Conservation (phyloP, 1,140 invertebrate genomes). For the Listronotus oregonensis region DNA sequence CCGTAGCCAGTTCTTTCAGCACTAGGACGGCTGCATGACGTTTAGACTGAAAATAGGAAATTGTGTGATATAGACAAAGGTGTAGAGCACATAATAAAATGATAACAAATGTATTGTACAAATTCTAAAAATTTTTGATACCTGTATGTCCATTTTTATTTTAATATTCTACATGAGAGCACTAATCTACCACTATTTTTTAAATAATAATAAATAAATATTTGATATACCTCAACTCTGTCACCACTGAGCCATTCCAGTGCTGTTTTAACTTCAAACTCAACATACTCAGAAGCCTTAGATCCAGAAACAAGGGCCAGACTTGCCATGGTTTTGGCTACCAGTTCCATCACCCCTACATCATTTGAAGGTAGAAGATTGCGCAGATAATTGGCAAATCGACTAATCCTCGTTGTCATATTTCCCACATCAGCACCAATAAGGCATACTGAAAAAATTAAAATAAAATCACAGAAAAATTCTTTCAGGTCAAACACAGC, state of each 20-base stretch:
- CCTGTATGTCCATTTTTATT: too few species aligned
- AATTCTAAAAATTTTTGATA: too few species aligned
- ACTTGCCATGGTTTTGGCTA: slow-evolving; percentile 92
- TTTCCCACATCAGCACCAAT: slow-evolving; percentile 92
- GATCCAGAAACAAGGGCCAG: slow-evolving; percentile 90
- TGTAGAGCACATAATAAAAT: too few species aligned
- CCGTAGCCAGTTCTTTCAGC: slow-evolving; percentile 90
- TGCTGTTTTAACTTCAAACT: slow-evolving; percentile 93
- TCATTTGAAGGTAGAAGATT: slow-evolving; percentile 90
- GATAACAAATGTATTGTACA: too few species aligned
- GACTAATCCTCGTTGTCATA: slow-evolving; percentile 84
- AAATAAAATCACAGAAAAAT: too few species aligned
- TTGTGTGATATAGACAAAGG: not conserved
- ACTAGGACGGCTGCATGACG: slow-evolving; percentile 91
- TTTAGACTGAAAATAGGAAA: slow-evolving; percentile 63
- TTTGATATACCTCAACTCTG: slow-evolving; percentile 71
- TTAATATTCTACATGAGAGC: too few species aligned
- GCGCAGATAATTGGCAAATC: slow-evolving; percentile 92
- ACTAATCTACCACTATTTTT: too few species aligned
- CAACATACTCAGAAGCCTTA: slow-evolving; percentile 92
- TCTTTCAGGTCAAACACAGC: too few species aligned
- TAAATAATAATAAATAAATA: too few species aligned
- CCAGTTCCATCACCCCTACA: slow-evolving; percentile 91
- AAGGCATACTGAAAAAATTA: slow-evolving; percentile 78
- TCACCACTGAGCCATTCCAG: slow-evolving; percentile 93